Evolutionary conservation across 2,797 vertebrate genomes (phyloP), one percentile per base, ranked within the genome.

Genomic region (Fundulus diaphanus): DNA sequence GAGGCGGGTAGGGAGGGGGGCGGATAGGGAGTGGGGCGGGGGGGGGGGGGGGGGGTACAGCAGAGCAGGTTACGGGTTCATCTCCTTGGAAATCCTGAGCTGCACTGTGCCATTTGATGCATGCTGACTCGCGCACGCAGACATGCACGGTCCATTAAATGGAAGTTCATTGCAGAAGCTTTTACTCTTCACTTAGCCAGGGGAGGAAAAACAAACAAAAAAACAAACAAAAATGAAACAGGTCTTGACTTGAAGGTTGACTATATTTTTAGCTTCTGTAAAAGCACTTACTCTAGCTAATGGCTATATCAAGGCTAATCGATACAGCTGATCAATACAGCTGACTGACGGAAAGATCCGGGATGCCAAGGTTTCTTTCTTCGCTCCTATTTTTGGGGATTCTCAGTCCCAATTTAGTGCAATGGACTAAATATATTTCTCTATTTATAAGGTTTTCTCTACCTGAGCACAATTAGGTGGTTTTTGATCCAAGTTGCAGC

Each of bases 211-310:
- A 61, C 73, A 31, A 76, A 77, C 67, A 79, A 27, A 52, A 74
- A 76, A 59, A 78, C 18, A 67, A 80, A 78, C 54, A 84, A 77
- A 69, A 31, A 56, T n/a, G n/a, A n/a, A n/a, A n/a, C n/a, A 70
- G 82, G 51, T 65, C 61, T 83, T 76, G 75, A 81, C 54, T 83
- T 73, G 42, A 86, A 91, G 80, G 87, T 51, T 84, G 72, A 79
- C 67, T 77, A 85, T 93, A 91, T 94, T 93, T 93, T 91, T 92
- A 85, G 91, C 57, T 44, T 72, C 67, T 73, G 79, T 93, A 85
- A 93, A 94, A 94, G 90, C 91, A 89, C 82, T 94, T 91, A 92
- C 82, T 37, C 87, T 87, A 84, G 85, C 79, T 82, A 76, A 71
- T 79, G 73, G 75, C 82, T 90, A 84, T 83, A 90, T 76, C 69